These are phyloP conservation scores for Setophaga kirtlandii DNA, from an alignment of 2,113 vertebrate genomes.

Conservation along the genomic window DNA sequence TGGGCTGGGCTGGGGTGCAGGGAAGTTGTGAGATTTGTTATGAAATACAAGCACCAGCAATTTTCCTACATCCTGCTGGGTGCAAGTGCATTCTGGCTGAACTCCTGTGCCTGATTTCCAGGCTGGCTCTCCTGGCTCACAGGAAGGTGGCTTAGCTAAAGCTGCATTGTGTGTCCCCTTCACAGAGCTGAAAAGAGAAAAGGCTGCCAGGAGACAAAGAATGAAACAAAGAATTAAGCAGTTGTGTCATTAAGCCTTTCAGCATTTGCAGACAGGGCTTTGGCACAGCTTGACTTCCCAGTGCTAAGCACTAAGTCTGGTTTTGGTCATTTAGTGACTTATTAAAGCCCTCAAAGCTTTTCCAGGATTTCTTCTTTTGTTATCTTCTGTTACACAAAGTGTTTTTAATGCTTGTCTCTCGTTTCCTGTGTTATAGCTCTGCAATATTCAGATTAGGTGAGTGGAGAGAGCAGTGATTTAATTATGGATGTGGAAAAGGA, in stretches of 20 bases:
- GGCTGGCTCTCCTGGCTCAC: not conserved
- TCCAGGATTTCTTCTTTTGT: not conserved
- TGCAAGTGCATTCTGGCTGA: not conserved
- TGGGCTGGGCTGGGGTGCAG: not conserved
- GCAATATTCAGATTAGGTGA: not conserved
- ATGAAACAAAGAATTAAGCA: not conserved
- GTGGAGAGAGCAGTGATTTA: not conserved
- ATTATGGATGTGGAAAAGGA: not conserved
- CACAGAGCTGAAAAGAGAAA: not conserved
- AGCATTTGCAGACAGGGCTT: not conserved
- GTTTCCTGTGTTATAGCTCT: not conserved
- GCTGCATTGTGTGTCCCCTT: not conserved
- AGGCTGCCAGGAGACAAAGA: not conserved
- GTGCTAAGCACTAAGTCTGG: not conserved
- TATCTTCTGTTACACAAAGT: not conserved
- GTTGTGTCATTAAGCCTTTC: slow-evolving; percentile 1
- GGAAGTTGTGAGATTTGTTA: not conserved
- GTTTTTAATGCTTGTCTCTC: not conserved
- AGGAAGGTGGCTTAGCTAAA: not conserved
- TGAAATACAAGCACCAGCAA: not conserved
- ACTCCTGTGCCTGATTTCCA: not conserved
- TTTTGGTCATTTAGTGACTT: not conserved
- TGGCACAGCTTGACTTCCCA: not conserved
- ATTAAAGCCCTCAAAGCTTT: not conserved
- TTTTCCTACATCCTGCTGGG: not conserved